A percentile compares a stretch with the other conserved stretches of the same genome.
phyloP scores from a whole-genome alignment of 2,888 invertebrate genomes.

The Epicampocera succincta region DNA sequence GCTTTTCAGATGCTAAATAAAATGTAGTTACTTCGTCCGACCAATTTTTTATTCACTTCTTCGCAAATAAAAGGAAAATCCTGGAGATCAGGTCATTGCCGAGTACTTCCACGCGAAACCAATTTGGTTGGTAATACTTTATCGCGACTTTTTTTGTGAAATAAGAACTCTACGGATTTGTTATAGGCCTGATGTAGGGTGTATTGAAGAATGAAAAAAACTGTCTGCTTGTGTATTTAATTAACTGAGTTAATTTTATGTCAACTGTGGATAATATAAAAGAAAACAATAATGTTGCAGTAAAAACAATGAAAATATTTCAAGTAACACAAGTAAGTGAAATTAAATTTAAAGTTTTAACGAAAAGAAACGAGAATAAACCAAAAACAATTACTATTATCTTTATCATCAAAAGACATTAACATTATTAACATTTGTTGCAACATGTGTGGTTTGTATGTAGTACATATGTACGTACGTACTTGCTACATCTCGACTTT shows the following conservation, averaged over 20 bases:
- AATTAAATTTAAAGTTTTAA: conserved; percentile 42
- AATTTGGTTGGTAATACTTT: no score
- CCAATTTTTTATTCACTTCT: no score
- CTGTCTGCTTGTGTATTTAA: conserved; percentile 21
- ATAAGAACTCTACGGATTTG: background rate
- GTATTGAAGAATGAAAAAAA: conserved; percentile 32
- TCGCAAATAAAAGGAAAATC: no score
- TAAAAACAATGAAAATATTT: conserved; percentile 19
- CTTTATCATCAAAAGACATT: conserved; percentile 43
- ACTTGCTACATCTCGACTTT: conserved; percentile 29
- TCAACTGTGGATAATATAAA: conserved; percentile 44
- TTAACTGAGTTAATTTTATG: conserved; percentile 52
- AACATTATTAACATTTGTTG: conserved; percentile 36
- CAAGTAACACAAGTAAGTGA: conserved; percentile 20
- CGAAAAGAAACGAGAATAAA: conserved; percentile 11
- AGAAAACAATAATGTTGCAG: conserved; percentile 36
- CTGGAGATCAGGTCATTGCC: no score
- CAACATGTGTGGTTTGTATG: no score
- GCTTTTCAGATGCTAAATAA: no score
- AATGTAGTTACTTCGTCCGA: no score
- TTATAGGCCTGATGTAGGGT: background rate
- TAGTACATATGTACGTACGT: no score
- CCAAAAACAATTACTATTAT: conserved; percentile 29
- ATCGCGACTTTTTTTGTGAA: no score
- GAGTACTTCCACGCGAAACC: no score